Conservation (phyloP, 1,140 invertebrate genomes). For the Streblospio benedicti region DNA sequence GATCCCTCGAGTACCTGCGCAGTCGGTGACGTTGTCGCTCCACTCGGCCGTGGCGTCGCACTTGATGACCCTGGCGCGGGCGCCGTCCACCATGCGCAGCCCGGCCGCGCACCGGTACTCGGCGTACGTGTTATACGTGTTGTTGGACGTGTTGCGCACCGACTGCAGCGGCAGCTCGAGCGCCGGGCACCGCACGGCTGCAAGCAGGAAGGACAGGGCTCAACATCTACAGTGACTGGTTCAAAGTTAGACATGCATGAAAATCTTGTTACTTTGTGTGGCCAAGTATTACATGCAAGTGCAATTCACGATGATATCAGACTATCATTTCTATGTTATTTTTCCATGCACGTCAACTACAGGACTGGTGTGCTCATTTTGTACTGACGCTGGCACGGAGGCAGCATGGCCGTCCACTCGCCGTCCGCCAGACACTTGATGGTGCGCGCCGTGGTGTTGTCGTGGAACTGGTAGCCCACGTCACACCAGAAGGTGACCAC, state of each 20-base stretch:
- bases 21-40: conserved; percentile 18
- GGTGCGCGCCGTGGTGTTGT: conserved; percentile 14
- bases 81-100: conserved; percentile 13
- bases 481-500: conserved; percentile 14
- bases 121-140: conserved; percentile 11
- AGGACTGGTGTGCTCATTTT: too few species aligned
- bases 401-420: conserved; percentile 13
- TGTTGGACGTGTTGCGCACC: conserved; percentile 7
- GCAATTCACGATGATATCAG: too few species aligned
- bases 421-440: conserved; percentile 11
- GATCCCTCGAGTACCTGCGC: conserved; percentile 1
- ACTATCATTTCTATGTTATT: too few species aligned
- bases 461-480: conserved; percentile 9
- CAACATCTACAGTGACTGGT: too few species aligned
- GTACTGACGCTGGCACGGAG: conserved; percentile 12
- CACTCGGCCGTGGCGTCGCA: conserved; percentile 14
- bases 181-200: conserved; percentile 12
- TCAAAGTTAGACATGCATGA: too few species aligned
- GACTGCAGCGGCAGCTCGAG: background rate
- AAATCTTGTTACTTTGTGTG: too few species aligned
- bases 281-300: too few species aligned
- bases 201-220: background rate
- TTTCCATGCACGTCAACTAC: too few species aligned
- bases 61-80: conserved; percentile 3
- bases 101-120: conserved; percentile 6